These are phyloP conservation scores for Acronicta aceris DNA, from an alignment of 2,888 invertebrate species.

Conservation along the genomic window DNA sequence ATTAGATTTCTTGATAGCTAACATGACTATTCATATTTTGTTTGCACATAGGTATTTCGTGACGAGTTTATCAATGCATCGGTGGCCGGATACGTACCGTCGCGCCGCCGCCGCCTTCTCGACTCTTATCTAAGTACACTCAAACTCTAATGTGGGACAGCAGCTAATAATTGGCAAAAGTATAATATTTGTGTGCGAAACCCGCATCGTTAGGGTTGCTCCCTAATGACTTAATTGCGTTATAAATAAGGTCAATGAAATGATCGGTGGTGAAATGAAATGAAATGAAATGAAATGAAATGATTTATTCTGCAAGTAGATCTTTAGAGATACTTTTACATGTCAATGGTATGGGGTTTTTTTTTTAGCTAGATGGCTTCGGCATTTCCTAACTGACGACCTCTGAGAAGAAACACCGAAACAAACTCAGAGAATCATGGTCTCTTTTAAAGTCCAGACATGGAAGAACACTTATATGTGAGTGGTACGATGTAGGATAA, in stretches of 20 bases:
- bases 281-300: too few species aligned
- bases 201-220: conserved; percentile 80
- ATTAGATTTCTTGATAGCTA: conserved; percentile 48
- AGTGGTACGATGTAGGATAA: too few species aligned
- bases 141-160: conserved; percentile 54
- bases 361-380: too few species aligned
- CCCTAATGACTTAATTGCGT: conserved; percentile 82
- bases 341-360: too few species aligned
- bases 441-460: too few species aligned
- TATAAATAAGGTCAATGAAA: conserved; percentile 81
- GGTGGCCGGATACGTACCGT: conserved; percentile 77
- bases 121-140: conserved; percentile 74
- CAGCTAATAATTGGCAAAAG: conserved; percentile 52
- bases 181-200: conserved; percentile 41
- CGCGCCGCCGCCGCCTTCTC: conserved; percentile 74
- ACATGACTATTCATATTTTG: conserved; percentile 60
- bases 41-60: conserved; percentile 66
- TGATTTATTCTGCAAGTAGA: too few species aligned
- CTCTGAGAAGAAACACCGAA: too few species aligned
- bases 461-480: too few species aligned
- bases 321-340: too few species aligned
- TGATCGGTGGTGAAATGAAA: conserved; percentile 76
- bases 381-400: too few species aligned
- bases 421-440: too few species aligned
- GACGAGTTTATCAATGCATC: conserved; percentile 74